phyloP scores from a whole-genome alignment of 2,797 vertebrate genomes.

The Sus cebifrons region DNA sequence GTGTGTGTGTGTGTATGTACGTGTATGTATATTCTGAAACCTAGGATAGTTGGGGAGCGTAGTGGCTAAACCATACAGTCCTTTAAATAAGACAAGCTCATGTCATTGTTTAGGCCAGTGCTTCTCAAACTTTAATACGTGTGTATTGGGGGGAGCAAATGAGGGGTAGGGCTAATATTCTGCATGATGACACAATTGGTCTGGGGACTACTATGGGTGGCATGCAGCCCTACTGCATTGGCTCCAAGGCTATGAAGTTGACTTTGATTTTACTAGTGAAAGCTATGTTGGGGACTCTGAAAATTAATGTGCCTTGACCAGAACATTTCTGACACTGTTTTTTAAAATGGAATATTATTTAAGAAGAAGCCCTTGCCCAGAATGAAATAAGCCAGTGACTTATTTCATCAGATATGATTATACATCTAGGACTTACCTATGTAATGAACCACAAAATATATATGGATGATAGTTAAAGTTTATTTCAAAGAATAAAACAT shows the following conservation, averaged over 20 bases:
- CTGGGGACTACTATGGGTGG: too few relatives aligned
- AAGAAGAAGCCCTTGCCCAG: neutral
- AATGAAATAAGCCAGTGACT: neutral
- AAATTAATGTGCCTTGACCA: neutral
- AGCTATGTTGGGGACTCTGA: neutral
- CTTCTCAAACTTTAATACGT: neutral
- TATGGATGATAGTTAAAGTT: slow-evolving; percentile 39
- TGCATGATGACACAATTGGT: neutral
- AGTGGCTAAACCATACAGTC: neutral
- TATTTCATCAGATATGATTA: neutral
- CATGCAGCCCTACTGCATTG: neutral
- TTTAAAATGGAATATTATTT: slow-evolving; percentile 3
- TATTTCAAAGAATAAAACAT: slow-evolving; percentile 64
- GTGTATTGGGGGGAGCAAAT: neutral
- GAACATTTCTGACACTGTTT: neutral
- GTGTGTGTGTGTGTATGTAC: too few relatives aligned
- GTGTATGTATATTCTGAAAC: neutral
- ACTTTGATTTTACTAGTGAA: neutral
- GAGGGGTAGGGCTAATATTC: neutral
- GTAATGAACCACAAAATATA: neutral
- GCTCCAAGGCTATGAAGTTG: neutral
- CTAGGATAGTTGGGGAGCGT: neutral
- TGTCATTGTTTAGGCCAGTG: neutral
- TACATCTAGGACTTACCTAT: neutral
- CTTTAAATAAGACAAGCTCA: neutral